A percentile compares a stretch with the other conserved stretches of the same genome.
Evolutionary conservation across 2,797 vertebrate species (phyloP).

Genomic region (Paedocypris micromegethes): DNA sequence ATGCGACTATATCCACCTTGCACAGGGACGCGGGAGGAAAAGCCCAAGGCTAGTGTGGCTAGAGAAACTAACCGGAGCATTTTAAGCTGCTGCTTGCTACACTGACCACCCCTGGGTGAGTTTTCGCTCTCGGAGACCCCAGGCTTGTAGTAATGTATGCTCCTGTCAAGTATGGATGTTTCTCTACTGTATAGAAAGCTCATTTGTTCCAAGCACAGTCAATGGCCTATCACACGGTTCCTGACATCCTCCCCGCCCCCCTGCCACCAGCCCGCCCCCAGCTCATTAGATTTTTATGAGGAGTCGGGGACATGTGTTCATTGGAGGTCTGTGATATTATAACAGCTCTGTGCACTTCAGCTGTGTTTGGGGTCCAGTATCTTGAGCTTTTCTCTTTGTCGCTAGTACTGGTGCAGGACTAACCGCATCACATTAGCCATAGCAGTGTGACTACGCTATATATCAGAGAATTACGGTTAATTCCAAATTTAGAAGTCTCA

Average conservation of each 20-base stretch:
- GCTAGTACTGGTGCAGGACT: no score
- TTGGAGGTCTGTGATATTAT: slow-evolving; percentile 9
- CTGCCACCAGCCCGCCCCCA: slow-evolving; percentile 3
- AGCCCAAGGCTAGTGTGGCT: slow-evolving; percentile 28
- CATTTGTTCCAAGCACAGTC: slow-evolving; percentile 21
- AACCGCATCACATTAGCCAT: no score
- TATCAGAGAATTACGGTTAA: no score
- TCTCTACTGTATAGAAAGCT: slow-evolving; percentile 12
- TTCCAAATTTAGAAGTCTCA: no score
- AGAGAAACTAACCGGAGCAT: slow-evolving; percentile 23
- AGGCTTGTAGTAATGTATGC: slow-evolving; percentile 32
- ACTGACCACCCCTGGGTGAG: slow-evolving; percentile 25
- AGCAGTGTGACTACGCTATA: no score
- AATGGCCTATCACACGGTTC: slow-evolving; percentile 22
- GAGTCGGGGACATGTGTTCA: slow-evolving; percentile 21
- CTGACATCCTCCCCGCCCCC: slow-evolving; percentile 1
- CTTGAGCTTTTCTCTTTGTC: slow-evolving; percentile 5
- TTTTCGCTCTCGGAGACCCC: background rate
- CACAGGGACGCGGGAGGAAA: slow-evolving; percentile 5
- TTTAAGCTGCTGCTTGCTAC: slow-evolving; percentile 24
- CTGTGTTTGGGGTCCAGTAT: background rate
- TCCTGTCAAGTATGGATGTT: slow-evolving; percentile 20
- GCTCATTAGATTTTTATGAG: slow-evolving; percentile 26
- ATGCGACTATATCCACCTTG: slow-evolving; percentile 35
- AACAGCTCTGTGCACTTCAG: slow-evolving; percentile 6